phyloP scores from a whole-genome alignment of 2,113 vertebrate genomes.

The Cercocebus atys region DNA sequence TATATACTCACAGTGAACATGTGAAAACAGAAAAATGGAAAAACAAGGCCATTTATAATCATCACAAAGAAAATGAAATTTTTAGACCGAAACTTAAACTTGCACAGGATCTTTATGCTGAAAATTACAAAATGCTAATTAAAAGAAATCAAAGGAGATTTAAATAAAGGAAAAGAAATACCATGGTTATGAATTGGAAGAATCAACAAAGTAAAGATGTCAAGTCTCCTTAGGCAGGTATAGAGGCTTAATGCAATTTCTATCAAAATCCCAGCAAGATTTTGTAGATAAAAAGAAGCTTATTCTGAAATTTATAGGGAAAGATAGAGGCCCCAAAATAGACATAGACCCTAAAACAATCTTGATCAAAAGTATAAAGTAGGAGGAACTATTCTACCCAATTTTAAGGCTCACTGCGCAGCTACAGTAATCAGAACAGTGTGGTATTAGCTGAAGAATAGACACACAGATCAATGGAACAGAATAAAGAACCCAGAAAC shows the following conservation, averaged over 20 bases:
- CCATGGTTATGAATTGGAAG: background rate
- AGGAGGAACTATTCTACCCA: background rate
- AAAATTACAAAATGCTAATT: background rate
- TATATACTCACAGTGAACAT: background rate
- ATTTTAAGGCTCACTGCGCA: background rate
- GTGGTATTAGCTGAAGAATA: background rate
- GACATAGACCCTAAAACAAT: background rate
- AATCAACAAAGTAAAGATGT: background rate
- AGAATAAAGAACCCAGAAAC: background rate
- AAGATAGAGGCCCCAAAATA: background rate
- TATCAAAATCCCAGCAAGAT: background rate
- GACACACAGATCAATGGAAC: background rate
- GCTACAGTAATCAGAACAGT: background rate
- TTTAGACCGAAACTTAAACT: background rate
- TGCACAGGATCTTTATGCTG: background rate
- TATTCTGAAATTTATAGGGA: conserved; percentile 3
- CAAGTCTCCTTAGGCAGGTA: background rate
- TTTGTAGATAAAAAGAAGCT: background rate
- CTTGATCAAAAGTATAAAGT: background rate
- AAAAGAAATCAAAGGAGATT: background rate
- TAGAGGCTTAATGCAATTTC: background rate
- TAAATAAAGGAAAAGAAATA: background rate
- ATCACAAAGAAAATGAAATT: background rate
- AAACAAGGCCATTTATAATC: background rate
- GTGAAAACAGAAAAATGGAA: background rate